Base-by-base conservation (phyloP, 2,797 vertebrate species). In the Serranus cabrilla region DNA sequence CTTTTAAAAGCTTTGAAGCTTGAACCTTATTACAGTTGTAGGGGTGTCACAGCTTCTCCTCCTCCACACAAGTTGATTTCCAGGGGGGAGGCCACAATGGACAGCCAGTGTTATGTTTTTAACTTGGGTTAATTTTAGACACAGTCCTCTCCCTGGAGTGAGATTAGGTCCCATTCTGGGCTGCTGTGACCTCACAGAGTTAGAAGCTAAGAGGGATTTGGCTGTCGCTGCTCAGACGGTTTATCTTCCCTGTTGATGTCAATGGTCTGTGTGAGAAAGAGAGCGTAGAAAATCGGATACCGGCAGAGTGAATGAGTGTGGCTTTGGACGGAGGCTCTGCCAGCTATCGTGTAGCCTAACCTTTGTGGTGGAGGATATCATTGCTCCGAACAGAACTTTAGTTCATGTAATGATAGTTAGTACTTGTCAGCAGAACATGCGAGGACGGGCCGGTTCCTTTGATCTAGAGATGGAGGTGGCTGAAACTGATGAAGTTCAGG, bases 181-280 rank as follows among this genome's bases (percentile, higher is more conserved):
- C 90, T 74, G 86, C 87, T 91, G 78, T 94, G 94, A 95, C 92
- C 93, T 95, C 91, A 92, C 86, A 78, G 86, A 84, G 90, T 60
- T 85, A 91, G 79, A 82, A 81, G 83, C 92, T 95, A 94, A 95
- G 94, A 90, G 87, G 94, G 93, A 94, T 94, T 95, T 94, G 93
- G 82, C 89, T 37, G 87, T 86, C 63, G 67, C 88, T 85, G 82
- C 90, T 92, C 87, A 92, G 90, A 91, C 90, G 78, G 84, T 94
- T 94, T 93, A 95, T 93, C 92, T 80, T 86, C 69, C 66, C 72
- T 51, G 88, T 90, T 87, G 80, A 90, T 93, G 91, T 91, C 83
- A 78, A 60, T 84, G 89, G 91, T 88, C 68, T 83, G 83, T 77
- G 85, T 42, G 81, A 83, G 80, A 54, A 25, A 62, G 77, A 45